Conservation (phyloP, 64 coral and sea anemone genomes). For the Actinia equina region DNA sequence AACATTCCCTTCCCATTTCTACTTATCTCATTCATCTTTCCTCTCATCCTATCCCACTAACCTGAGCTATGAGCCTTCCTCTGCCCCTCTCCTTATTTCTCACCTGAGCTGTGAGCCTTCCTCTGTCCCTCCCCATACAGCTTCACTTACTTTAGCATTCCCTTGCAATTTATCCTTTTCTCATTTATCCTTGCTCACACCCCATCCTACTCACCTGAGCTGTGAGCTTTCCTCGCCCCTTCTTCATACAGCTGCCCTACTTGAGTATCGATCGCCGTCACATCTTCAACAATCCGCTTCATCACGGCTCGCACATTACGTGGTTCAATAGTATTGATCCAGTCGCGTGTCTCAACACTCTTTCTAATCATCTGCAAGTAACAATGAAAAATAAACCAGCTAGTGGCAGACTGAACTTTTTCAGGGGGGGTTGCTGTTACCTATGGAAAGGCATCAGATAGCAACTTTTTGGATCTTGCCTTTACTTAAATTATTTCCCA, state of each 20-base stretch:
- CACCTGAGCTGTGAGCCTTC: no score
- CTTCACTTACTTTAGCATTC: no score
- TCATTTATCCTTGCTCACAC: no score
- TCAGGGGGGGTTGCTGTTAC: no score
- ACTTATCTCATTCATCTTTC: neutral
- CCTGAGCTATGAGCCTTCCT: no score
- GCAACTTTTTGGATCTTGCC: no score
- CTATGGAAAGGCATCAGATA: no score
- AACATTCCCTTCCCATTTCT: neutral
- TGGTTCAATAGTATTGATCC: conserved; percentile 94
- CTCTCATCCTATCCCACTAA: neutral
- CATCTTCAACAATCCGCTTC: conserved; percentile 96
- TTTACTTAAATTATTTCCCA: no score
- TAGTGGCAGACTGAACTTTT: no score
- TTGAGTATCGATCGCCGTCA: conserved; percentile 91
- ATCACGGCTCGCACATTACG: conserved; percentile 95
- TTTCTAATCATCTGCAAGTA: conserved; percentile 87
- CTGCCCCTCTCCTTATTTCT: no score
- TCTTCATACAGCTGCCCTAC: conserved; percentile 95
- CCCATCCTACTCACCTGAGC: conserved; percentile 97
- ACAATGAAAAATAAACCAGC: neutral
- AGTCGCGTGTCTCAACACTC: conserved; percentile 96
- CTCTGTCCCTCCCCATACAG: no score
- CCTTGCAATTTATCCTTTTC: no score
- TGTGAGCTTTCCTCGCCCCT: conserved; percentile 89